These are phyloP conservation scores for Cebus imitator DNA, from an alignment of 2,113 vertebrate genomes.

Conservation along the genomic window DNA sequence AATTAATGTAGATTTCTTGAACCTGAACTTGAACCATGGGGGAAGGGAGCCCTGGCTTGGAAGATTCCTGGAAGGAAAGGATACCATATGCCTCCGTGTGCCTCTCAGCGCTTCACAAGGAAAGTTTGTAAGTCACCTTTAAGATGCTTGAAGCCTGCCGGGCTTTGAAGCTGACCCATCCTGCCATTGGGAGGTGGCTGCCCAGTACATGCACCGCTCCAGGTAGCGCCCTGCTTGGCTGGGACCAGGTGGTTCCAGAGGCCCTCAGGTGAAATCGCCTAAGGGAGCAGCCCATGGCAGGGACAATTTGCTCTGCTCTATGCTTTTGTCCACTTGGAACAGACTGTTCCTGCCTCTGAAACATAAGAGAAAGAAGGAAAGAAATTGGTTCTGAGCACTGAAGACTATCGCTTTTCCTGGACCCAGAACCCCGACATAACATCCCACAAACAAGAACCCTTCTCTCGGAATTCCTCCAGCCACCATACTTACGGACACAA, in stretches of 20 bases:
- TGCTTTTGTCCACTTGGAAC: background rate
- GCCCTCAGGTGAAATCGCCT: background rate
- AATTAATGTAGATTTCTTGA: conserved; percentile 19
- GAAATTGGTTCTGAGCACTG: background rate
- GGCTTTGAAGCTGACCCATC: background rate
- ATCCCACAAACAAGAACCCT: background rate
- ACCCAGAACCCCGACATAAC: background rate
- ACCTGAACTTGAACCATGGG: background rate
- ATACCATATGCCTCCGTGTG: background rate
- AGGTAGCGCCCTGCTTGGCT: background rate
- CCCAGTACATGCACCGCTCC: background rate
- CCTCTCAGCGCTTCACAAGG: background rate
- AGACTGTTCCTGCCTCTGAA: background rate
- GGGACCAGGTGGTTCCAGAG: background rate
- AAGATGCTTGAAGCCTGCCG: background rate
- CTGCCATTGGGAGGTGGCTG: background rate
- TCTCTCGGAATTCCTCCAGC: background rate
- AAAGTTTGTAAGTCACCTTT: background rate
- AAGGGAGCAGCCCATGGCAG: background rate
- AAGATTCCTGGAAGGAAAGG: background rate
- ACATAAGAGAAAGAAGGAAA: background rate
- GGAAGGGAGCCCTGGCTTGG: background rate
- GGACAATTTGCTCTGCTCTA: background rate
- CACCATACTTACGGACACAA: background rate
- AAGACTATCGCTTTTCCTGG: background rate